phyloP scores from a whole-genome alignment of 2,888 invertebrate genomes.

The Cantharis rustica region DNA sequence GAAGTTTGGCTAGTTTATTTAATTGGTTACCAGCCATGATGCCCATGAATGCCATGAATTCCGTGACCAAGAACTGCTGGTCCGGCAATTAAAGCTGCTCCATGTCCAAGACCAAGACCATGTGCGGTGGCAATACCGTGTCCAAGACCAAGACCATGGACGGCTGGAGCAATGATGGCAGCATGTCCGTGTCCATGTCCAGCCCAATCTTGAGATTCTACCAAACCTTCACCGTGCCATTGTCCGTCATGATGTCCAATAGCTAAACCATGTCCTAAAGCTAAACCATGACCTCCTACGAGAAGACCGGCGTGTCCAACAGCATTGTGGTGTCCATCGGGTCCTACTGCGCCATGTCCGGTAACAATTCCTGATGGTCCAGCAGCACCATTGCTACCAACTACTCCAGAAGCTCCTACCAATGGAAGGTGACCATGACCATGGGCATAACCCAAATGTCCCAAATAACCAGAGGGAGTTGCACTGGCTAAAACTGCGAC shows the following conservation, averaged over 20 bases:
- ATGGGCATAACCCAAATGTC: neutral
- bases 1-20: neutral
- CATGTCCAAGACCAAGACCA: neutral
- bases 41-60: neutral
- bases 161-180: neutral
- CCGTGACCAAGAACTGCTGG: neutral
- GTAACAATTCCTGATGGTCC: constrained; percentile 33
- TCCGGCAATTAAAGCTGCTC: neutral
- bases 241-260: neutral
- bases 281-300: neutral
- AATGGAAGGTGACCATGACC: neutral
- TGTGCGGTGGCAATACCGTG: neutral
- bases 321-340: constrained; percentile 7
- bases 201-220: neutral
- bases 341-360: constrained; percentile 33
- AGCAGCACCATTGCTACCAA: constrained; percentile 23
- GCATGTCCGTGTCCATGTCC: neutral
- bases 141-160: neutral
- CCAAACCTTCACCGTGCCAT: neutral
- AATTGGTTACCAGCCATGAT: neutral
- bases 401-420: constrained; percentile 29
- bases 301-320: neutral
- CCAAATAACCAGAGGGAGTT: neutral
- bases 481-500: neutral
- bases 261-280: neutral